Base-by-base conservation (phyloP, 2,797 vertebrate genomes). In the Enteromius anoplus region DNA sequence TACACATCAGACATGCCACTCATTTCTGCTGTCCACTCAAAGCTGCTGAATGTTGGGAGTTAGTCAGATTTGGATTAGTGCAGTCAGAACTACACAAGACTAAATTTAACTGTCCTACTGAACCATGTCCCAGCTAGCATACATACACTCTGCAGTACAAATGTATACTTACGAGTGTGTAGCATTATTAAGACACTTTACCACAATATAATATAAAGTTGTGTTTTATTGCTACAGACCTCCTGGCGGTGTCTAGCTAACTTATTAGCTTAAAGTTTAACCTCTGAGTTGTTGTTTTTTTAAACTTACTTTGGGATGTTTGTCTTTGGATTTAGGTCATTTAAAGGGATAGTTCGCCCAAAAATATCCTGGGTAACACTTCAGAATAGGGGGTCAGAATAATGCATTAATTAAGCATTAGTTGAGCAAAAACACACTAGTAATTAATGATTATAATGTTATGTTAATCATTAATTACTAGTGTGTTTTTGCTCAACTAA, bases 1-100 rank as follows among this genome's bases (percentile, higher is more conserved):
- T 78, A 78, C 26, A 78, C 60, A 78, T 65, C 62, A 49, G 60
- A 65, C 60, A 21, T 5, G 40, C 49, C 62, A 49, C 60, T 49
- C 42, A 66, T 78, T 78, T 51, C 60, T 5, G 45, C 45, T 49
- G 47, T 72, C 70, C 70, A 51, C 26, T 19, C 23, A 49, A 71
- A 71, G 45, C 4, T 73, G 19, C 19, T 12, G 49, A 6, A 29
- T 73, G 32, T 11, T 14, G 15, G 21, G 5, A 49, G 11, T 37
- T 68, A 0, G 29, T 49, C 17, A 23, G 29, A 78, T 64, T 49
- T 65, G 5, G 42, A 51, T 64, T 49, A 32, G 60, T 78, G 19
- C 6, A 32, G 26, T 34, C 26, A 5, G 60, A 34, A 34, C 26
- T 32, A 26, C 53, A 49, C 17, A 62, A 32, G 10, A 32, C 60